These are phyloP conservation scores for Patagioenas fasciata DNA, from an alignment of 2,113 vertebrate species.

Conservation along the genomic window DNA sequence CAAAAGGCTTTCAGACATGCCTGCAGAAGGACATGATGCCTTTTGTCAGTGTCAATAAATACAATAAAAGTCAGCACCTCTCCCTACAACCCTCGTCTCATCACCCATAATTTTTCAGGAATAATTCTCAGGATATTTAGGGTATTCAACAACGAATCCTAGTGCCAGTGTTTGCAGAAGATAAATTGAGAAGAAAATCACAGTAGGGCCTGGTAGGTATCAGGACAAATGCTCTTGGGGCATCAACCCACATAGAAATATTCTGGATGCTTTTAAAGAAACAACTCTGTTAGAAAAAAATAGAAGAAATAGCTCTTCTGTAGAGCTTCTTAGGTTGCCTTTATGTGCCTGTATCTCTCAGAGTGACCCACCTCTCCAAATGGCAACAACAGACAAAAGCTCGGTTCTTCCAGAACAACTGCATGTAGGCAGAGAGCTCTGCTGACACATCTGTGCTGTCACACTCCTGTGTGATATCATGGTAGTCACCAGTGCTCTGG, in stretches of 20 bases:
- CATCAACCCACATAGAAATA: fast-evolving
- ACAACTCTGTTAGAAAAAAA: not conserved
- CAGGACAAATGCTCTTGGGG: not conserved
- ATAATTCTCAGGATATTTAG: not conserved
- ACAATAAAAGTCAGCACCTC: not conserved
- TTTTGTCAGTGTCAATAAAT: not conserved
- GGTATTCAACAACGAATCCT: not conserved
- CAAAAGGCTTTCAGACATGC: not conserved
- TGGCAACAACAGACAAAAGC: not conserved
- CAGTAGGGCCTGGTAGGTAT: not conserved
- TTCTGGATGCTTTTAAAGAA: not conserved
- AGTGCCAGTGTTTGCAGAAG: not conserved
- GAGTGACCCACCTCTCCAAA: not conserved
- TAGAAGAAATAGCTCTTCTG: not conserved
- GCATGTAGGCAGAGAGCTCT: not conserved
- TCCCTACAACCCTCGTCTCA: not conserved
- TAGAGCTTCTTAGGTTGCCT: not conserved
- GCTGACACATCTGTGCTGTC: not conserved
- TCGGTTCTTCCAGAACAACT: not conserved
- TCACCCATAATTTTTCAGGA: not conserved
- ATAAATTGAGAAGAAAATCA: not conserved
- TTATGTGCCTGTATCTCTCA: not conserved
- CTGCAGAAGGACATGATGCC: not conserved
- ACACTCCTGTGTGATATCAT: not conserved
- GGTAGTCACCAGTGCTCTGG: not conserved